Evolutionary conservation across 1,140 invertebrate genomes (phyloP), one percentile per base, ranked within the genome.

Genomic region (Drosophila asahinai): DNA sequence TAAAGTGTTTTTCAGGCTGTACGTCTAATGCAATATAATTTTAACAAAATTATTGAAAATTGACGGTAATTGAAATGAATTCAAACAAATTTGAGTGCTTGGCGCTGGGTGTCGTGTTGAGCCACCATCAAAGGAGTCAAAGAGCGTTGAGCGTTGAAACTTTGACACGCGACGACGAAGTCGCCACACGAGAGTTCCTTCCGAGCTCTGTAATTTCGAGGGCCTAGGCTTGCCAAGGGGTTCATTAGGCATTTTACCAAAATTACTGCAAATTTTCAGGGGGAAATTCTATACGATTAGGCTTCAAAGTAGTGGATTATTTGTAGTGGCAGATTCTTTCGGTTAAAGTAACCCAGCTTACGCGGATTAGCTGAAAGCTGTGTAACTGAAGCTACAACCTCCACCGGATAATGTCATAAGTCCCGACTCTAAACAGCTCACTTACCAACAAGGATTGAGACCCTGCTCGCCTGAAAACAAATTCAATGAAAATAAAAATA

Each of bases 41-140:
- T 86, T 63, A 58, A 48, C 64, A 86, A 90, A 90, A 89, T 89
- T 89, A 89, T 89, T 89, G 81, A 89, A 86, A 89, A 89, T 89
- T 89, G 86, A 81, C 74, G 86, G 84, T 89, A 90, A 89, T 89
- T 89, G 86, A 90, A 89, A 90, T 90, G 75, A 86, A 89, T 89
- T 90, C 81, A 71, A 81, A 89, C 86, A 89, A 90, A 90, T 81
- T 89, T 86, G 79, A 81, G 70, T 84, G 86, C 86, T 76, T 57
- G 86, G 47, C 27, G 15, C 58, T 54, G 65, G 75, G 72, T 89
- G 70, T 84, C 84, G 84, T 87, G 84, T 62, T 78, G 81, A 45
- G 62, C 59, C 61, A 59, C 86, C 86, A 87, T 87, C 81, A 87
- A 67, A 72, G 75, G 48, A 74, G 67, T 67, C 86, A 62, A 87